These are phyloP conservation scores for Synergus itoensis DNA, from an alignment of 2,888 invertebrate species.

Conservation along the genomic window DNA sequence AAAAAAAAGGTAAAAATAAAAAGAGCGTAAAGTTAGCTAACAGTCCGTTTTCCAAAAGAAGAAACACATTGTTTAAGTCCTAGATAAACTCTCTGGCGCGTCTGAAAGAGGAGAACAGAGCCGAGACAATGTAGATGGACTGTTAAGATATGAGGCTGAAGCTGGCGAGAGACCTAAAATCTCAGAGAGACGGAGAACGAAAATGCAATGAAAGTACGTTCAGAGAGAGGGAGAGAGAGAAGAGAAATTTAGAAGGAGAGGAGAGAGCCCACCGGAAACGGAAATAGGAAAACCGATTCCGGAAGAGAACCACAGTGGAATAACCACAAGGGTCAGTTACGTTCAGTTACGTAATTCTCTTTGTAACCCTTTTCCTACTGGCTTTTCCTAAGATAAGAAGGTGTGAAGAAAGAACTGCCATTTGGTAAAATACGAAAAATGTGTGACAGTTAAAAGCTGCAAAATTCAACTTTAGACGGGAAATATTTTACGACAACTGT, in stretches of 20 bases:
- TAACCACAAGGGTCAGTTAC: constrained; percentile 60
- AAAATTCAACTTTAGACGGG: neutral
- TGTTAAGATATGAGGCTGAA: constrained; percentile 72
- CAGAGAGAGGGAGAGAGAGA: constrained; percentile 36
- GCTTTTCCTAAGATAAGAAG: constrained; percentile 54
- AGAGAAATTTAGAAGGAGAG: constrained; percentile 16
- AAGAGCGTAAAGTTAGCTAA: constrained; percentile 10
- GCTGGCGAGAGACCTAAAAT: constrained; percentile 48
- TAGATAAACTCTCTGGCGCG: constrained; percentile 58
- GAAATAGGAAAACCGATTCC: constrained; percentile 53
- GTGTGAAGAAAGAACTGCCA: constrained; percentile 30
- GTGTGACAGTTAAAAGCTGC: neutral
- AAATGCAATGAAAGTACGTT: constrained; percentile 37
- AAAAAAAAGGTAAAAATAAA: constrained; percentile 10
- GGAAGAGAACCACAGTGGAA: constrained; percentile 47
- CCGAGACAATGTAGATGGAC: constrained; percentile 75
- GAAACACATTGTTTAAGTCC: constrained; percentile 65
- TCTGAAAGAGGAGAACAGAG: constrained; percentile 50
- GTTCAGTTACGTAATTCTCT: constrained; percentile 57
- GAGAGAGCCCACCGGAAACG: constrained; percentile 35
- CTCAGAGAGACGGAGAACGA: constrained; percentile 33
- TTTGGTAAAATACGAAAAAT: neutral
- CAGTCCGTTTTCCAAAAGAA: constrained; percentile 47
- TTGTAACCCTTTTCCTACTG: constrained; percentile 53
- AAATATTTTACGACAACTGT: no score